Evolutionary conservation across 2,797 vertebrate genomes (phyloP).

Genomic region (Mastacembelus armatus): DNA sequence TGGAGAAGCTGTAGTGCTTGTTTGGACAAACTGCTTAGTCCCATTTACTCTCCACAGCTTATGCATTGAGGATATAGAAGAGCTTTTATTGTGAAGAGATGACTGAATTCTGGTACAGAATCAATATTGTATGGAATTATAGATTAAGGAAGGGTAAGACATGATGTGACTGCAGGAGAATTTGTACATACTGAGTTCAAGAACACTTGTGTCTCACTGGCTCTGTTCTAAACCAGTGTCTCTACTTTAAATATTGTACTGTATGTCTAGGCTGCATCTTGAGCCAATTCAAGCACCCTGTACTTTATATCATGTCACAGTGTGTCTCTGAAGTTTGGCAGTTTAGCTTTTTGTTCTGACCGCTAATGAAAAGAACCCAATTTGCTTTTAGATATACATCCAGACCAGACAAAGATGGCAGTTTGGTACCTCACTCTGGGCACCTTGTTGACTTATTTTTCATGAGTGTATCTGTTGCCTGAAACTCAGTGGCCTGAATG

Average conservation of each 20-base stretch:
- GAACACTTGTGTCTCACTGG: neutral
- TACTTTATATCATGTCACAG: neutral
- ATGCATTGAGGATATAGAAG: constrained; percentile 44
- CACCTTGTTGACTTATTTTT: neutral
- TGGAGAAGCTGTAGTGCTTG: constrained; percentile 56
- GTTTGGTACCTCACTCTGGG: neutral
- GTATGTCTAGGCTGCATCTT: neutral
- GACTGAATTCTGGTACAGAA: constrained; percentile 10
- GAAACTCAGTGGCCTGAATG: too few relatives aligned
- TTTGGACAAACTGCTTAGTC: constrained; percentile 40
- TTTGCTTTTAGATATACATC: constrained; percentile 3
- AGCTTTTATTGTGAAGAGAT: constrained; percentile 37
- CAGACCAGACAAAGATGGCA: neutral
- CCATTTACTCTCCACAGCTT: constrained; percentile 31
- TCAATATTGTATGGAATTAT: constrained; percentile 4
- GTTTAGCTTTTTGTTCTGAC: constrained; percentile 3
- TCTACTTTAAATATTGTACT: too few relatives aligned
- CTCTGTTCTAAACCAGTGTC: neutral
- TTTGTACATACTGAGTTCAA: neutral
- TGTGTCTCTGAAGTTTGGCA: constrained; percentile 4
- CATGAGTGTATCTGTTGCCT: too few relatives aligned
- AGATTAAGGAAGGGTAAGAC: constrained; percentile 1
- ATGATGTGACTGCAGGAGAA: constrained; percentile 8
- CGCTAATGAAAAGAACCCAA: too few relatives aligned
- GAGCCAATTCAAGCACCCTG: constrained; percentile 1